Percentiles rank a stretch among this genome's conserved stretches.
These are phyloP conservation scores for Listrodromus nycthemerus DNA, from an alignment of 2,888 invertebrate genomes.

Conservation along the genomic window DNA sequence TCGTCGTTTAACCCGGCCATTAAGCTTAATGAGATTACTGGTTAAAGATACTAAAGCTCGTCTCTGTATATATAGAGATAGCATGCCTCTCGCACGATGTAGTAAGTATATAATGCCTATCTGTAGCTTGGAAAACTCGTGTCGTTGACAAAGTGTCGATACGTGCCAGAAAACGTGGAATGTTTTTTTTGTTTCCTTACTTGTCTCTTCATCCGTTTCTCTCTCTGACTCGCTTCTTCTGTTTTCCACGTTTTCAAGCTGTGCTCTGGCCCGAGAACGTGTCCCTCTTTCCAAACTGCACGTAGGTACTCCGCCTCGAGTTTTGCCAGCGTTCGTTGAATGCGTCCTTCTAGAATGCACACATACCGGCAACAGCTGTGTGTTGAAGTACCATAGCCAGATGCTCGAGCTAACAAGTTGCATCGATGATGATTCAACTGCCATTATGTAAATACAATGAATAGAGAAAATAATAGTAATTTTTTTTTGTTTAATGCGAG, in stretches of 20 bases:
- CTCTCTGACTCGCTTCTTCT: constrained; percentile 24
- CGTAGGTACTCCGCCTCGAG: constrained; percentile 35
- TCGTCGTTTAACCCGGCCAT: constrained; percentile 75
- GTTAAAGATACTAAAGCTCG: constrained; percentile 64
- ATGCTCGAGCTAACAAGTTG: constrained; percentile 19
- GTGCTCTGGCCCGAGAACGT: constrained; percentile 44
- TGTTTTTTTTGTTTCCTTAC: constrained; percentile 11
- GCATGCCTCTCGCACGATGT: background rate
- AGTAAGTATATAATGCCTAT: constrained; percentile 61
- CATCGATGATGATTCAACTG: constrained; percentile 21
- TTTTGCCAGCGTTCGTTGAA: constrained; percentile 5
- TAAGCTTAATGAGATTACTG: constrained; percentile 78
- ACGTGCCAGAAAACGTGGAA: constrained; percentile 54
- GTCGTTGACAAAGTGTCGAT: constrained; percentile 66
- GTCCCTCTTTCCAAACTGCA: constrained; percentile 37
- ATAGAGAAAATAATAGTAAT: background rate
- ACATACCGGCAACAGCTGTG: background rate
- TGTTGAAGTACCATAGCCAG: background rate
- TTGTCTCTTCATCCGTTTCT: background rate
- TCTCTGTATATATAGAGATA: constrained; percentile 22
- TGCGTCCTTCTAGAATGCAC: constrained; percentile 2
- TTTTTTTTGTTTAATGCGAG: constrained; percentile 15
- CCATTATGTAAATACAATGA: background rate
- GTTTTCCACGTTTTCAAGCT: constrained; percentile 18
- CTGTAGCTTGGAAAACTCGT: constrained; percentile 54